Base-by-base conservation (phyloP, 2,888 invertebrate genomes). In the Ornithoptera priamus region DNA sequence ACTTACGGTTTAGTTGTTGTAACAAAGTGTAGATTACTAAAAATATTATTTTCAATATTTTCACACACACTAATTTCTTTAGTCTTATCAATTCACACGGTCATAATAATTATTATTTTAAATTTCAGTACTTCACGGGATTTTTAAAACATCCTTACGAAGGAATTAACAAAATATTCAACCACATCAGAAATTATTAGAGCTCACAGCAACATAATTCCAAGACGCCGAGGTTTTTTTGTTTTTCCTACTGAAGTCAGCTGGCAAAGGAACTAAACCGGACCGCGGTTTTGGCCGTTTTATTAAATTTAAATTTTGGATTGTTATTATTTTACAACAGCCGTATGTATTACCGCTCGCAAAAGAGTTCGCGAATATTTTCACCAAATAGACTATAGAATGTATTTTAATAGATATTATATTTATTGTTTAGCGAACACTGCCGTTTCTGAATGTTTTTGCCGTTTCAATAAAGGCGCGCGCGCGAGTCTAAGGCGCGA, bases 391-490 rank as follows among this genome's bases (percentile, higher is more conserved):
- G 75, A 76, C 77, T 78, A 80, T 80, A 81, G 76, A 39, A 39
- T 74, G 77, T 74, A 75, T 76, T 78, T 30, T 75, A 82, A 85
- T 88, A 87, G 84, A 85, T 87, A 81, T 82, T 83, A 81, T 86
- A 84, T 81, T 86, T 87, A 81, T 82, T 84, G 82, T 86, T 84
- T 83, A 80, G 77, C 77, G 78, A 77, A 78, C 80, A 73, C 74
- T 69, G 74, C 59, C 71, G 79, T 76, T 76, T 75, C 76, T 78
- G 74, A 77, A 76, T 77, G 81, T 85, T 88, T 85, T 87, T 86
- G 83, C 78, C 68, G 71, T 81, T 84, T 88, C 86, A 85, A 89
- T 88, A 88, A 87, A 87, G 80, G 83, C 87, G 87, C 88, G 87
- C 87, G 85, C 81, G 80, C 88, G 80, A 77, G 77, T 83, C 85